Percentiles rank a stretch among this genome's conserved stretches.
Evolutionary conservation across 1,140 invertebrate species (phyloP).

Genomic region (Hesperophylax magnus): DNA sequence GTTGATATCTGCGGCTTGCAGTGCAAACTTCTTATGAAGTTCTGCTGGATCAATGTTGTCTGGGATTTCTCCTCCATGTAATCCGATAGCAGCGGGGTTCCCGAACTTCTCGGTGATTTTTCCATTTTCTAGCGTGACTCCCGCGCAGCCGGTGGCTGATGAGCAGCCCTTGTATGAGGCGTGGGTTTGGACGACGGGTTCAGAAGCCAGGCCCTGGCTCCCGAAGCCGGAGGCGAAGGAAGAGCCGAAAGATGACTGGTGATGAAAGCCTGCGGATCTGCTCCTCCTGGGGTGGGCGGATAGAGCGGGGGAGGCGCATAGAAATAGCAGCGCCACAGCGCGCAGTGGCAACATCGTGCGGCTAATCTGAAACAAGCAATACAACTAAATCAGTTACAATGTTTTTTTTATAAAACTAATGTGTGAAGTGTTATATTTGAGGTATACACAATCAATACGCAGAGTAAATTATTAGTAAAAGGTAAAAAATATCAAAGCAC

Average conservation of each 20-base stretch:
- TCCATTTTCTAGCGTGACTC: slow-evolving; percentile 67
- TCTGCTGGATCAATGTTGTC: slow-evolving; percentile 58
- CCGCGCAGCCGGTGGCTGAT: slow-evolving; percentile 66
- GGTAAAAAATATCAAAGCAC: too few species aligned
- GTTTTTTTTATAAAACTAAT: too few species aligned
- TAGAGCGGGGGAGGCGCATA: not conserved
- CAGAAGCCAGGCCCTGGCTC: slow-evolving; percentile 9
- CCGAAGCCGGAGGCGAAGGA: slow-evolving; percentile 35
- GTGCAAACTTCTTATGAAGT: slow-evolving; percentile 63
- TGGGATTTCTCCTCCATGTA: slow-evolving; percentile 61
- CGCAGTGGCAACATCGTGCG: slow-evolving; percentile 33
- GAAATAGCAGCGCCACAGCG: slow-evolving; percentile 30
- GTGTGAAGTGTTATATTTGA: too few species aligned
- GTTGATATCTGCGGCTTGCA: slow-evolving; percentile 61
- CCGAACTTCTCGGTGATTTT: slow-evolving; percentile 64
- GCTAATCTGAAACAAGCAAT: slow-evolving; percentile 28
- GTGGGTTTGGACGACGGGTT: slow-evolving; percentile 64
- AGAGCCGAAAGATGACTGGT: slow-evolving; percentile 20
- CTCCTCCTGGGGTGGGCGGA: not conserved
- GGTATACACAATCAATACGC: too few species aligned
- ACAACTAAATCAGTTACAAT: not conserved
- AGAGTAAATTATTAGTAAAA: too few species aligned
- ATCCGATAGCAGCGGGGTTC: slow-evolving; percentile 60
- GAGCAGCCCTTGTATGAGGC: slow-evolving; percentile 66
- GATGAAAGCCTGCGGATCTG: slow-evolving; percentile 17